Base-by-base conservation (phyloP, 2,113 vertebrate species). In the Anolis carolinensis region DNA sequence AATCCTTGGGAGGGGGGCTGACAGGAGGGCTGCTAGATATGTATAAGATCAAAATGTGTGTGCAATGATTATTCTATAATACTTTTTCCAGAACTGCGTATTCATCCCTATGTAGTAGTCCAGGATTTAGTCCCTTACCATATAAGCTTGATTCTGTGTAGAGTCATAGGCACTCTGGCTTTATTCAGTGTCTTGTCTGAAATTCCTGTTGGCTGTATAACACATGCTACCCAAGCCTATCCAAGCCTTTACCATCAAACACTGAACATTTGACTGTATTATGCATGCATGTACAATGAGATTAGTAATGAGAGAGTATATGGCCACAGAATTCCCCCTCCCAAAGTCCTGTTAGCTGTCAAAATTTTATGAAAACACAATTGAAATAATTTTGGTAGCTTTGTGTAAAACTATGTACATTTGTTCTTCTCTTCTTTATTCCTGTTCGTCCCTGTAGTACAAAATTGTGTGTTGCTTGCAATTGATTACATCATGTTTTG, bases 401-500 rank as follows among this genome's bases (percentile, higher is more conserved):
- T 87, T 87, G 83, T 90, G 10, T 13, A 79, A 39, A 48, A 84
- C 32, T 88, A 87, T 78, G 21, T 0, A 63, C 27, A 62, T 85
- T 30, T 21, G 86, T 85, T 91, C 32, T 8, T 2, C 0, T 9
- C 85, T 10, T 81, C 4, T 50, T 86, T 83, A 23, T 77, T 82
- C 36, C 79, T 32, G 5, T 90, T 63, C 85, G 7, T 83, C 10
- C 79, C 36, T 87, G 68, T 90, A 86, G 52, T 80, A 50, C 85
- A 87, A 92, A 90, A 87, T 14, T 86, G 79, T 89, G 0, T 82
- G 74, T 67, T 91, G 75, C 90, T 95, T 93, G 82, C 71, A 88
- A 76, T 89, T 91, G 81, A 72, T 93, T 93, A 88, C 91, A 88
- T 89, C 93, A 93, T 93, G 87, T 92, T 93, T 92, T 92, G 91